These are phyloP conservation scores for Sebastes jordani DNA, from an alignment of 2,797 vertebrate genomes.

Conservation along the genomic window DNA sequence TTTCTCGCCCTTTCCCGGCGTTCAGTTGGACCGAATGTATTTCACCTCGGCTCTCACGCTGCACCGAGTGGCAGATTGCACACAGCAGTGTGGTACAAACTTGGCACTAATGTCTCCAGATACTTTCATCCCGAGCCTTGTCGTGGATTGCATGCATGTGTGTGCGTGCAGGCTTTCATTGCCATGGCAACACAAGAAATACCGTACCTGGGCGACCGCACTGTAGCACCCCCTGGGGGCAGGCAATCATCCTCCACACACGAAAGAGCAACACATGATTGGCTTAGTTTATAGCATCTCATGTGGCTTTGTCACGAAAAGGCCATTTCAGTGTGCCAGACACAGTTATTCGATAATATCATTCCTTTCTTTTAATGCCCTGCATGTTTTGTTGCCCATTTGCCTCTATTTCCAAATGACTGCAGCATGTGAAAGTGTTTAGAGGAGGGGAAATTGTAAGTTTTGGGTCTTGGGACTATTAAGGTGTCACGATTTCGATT, in stretches of 20 bases:
- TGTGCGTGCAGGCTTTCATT: conserved; percentile 27
- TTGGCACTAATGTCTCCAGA: conserved; percentile 22
- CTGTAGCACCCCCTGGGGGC: conserved; percentile 67
- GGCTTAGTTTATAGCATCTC: conserved; percentile 11
- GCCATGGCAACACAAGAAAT: conserved; percentile 56
- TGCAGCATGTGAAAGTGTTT: conserved; percentile 42
- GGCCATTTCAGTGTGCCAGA: conserved; percentile 6
- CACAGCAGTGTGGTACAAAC: conserved; percentile 23
- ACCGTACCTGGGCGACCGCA: conserved; percentile 17
- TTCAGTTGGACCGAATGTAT: not conserved
- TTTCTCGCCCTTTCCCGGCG: not conserved
- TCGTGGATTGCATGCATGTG: not conserved
- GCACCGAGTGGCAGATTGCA: conserved; percentile 54
- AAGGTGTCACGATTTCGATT: not conserved
- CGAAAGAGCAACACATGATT: not conserved
- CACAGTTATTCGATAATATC: conserved; percentile 8
- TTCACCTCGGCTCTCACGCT: conserved; percentile 22
- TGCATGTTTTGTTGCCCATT: conserved; percentile 25
- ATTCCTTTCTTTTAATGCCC: not conserved
- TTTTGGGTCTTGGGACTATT: not conserved
- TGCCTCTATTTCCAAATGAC: conserved; percentile 11
- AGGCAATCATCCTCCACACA: not conserved
- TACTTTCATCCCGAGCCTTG: conserved; percentile 26
- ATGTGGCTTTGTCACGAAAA: conserved; percentile 29
- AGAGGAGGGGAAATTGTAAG: conserved; percentile 11